Percentiles rank a stretch among this genome's conserved stretches.
Evolutionary conservation across 1,140 invertebrate species (phyloP).

Genomic region (Wiebesia pumilae): DNA sequence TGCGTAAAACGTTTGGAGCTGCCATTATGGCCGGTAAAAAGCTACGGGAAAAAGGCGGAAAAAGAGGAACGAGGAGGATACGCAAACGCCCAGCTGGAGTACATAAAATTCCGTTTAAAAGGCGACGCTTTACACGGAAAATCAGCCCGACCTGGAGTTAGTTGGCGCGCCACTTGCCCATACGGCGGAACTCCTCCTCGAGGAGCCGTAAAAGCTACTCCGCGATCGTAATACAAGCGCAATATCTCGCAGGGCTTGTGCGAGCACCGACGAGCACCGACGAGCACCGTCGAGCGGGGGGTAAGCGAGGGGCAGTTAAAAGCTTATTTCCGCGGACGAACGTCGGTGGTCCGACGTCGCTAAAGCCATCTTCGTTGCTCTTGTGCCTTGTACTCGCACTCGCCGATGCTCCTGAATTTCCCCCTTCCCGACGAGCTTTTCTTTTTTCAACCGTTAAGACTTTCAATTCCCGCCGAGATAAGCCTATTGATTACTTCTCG

Average conservation of each 20-base stretch:
- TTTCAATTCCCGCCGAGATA: background rate
- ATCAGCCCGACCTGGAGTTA: background rate
- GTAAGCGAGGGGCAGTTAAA: constrained; percentile 8
- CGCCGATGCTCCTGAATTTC: too few species aligned
- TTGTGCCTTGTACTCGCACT: too few species aligned
- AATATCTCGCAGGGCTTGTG: background rate
- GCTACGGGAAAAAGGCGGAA: background rate
- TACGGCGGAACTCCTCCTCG: background rate
- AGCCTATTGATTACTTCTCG: background rate
- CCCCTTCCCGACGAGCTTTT: background rate
- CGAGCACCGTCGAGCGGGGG: background rate
- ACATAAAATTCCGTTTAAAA: constrained; percentile 35
- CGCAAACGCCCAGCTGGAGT: background rate
- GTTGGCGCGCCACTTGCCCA: background rate
- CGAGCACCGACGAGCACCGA: background rate
- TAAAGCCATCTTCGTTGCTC: background rate
- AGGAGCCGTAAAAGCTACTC: constrained; percentile 13
- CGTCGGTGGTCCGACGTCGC: constrained; percentile 3
- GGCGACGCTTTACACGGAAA: background rate
- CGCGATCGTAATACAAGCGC: background rate
- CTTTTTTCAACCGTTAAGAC: background rate
- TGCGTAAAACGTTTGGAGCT: background rate
- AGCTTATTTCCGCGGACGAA: background rate
- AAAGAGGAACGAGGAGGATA: background rate
- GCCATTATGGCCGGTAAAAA: background rate